phyloP scores from a whole-genome alignment of 2,113 vertebrate species.

The Ibidorhyncha struthersii region DNA sequence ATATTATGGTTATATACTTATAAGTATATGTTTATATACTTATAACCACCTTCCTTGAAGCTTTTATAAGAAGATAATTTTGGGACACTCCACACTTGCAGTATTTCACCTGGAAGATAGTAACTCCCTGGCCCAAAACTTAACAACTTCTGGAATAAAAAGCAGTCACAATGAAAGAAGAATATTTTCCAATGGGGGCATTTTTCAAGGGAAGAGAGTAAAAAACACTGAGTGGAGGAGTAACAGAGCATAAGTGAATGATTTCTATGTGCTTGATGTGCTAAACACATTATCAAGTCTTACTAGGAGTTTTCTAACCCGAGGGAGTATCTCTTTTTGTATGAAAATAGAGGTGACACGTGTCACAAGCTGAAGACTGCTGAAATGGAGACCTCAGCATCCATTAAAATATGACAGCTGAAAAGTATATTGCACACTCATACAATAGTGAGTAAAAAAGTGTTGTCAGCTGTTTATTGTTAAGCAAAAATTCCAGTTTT shows the following conservation, averaged over 20 bases:
- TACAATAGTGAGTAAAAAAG: background rate
- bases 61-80: background rate
- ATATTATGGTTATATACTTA: background rate
- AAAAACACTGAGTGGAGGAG: background rate
- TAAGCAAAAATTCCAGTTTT: background rate
- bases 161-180: background rate
- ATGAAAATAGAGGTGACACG: background rate
- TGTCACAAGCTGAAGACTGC: background rate
- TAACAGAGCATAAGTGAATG: background rate
- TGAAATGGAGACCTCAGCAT: background rate
- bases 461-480: background rate
- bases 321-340: background rate
- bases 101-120: background rate
- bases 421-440: background rate
- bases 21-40: background rate
- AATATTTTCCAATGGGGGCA: background rate
- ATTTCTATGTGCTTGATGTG: background rate
- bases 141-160: background rate
- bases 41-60: background rate
- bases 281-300: background rate
- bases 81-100: background rate
- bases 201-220: background rate
- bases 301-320: background rate
- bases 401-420: background rate
- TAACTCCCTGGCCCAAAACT: background rate